Base-by-base conservation (phyloP, 2,113 vertebrate genomes). In the Sylvilagus bachmani region DNA sequence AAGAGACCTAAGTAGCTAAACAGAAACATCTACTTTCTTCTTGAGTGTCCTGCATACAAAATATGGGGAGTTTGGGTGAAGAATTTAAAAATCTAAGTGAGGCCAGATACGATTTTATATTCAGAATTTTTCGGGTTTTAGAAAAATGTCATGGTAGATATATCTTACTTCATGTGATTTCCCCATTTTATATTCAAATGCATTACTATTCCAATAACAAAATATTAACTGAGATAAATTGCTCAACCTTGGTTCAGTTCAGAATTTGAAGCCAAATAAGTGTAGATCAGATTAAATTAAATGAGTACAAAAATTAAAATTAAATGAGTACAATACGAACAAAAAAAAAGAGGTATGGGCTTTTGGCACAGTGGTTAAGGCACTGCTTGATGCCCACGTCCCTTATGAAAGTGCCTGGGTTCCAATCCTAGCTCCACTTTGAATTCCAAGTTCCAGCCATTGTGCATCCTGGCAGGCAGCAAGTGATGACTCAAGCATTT, bases 51-150 rank as follows among this genome's bases (percentile, higher is more conserved):
- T 79, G 1, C 71, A 33, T 77, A 36, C 94, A 67, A 79, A 89
- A 90, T 87, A 80, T 74, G 1, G 7, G 25, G 33, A 86, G 24
- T 87, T 51, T 36, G 24, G 31, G 7, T 84, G 21, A 77, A 77
- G 17, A 75, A 78, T 87, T 93, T 93, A 51, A 92, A 96, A 94
- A 85, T 22, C 80, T 94, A 79, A 87, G 93, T 90, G 51, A 38
- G 44, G 67, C n/a, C 75, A 94, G n/a, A 74, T 69, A 2, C 70
- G 74, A 90, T 94, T 86, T 89, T 25, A 22, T 67, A 75, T 75
- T 95, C 73, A 91, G 53, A 92, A 62, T 61, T 91, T 92, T 96
- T 93, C 36, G 53, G 25, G 55, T 84, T 95, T 85, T 93, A 90
- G 70, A 58, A 86, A 95, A 96, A 73, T 70, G n/a, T 13, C 86